These are phyloP conservation scores for Euproctis similis DNA, from an alignment of 2,888 invertebrate genomes.

Conservation along the genomic window DNA sequence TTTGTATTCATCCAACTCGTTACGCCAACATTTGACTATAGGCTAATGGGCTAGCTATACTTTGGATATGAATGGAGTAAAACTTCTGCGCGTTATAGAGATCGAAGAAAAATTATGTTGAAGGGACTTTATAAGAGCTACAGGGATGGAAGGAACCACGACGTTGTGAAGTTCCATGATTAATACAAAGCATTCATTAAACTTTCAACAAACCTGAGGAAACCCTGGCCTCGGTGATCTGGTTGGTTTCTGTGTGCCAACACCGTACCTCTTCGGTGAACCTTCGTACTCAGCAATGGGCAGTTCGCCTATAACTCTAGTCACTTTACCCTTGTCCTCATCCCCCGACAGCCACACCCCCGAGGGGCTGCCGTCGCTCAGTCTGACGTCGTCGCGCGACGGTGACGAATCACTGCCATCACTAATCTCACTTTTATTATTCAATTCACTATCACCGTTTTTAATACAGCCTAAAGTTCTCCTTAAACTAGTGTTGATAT, in stretches of 20 bases:
- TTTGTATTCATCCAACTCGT: too few relatives aligned
- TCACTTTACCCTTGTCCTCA: conserved; percentile 64
- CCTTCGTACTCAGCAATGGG: conserved; percentile 97
- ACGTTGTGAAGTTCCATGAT: too few relatives aligned
- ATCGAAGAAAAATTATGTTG: too few relatives aligned
- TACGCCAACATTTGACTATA: too few relatives aligned
- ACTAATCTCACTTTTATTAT: conserved; percentile 63
- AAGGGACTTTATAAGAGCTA: too few relatives aligned
- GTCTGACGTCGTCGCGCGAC: conserved; percentile 47
- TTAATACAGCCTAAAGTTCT: conserved; percentile 72
- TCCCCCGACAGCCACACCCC: conserved; percentile 53
- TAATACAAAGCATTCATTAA: too few relatives aligned
- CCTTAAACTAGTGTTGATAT: conserved; percentile 67
- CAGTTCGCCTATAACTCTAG: conserved; percentile 85
- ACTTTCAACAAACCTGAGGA: conserved; percentile 81
- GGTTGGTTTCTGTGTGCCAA: conserved; percentile 81
- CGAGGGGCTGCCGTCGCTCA: conserved; percentile 53
- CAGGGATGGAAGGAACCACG: too few relatives aligned
- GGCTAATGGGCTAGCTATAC: too few relatives aligned
- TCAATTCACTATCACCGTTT: conserved; percentile 70
- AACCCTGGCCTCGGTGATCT: conserved; percentile 91
- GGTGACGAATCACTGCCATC: conserved; percentile 53
- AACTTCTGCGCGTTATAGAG: too few relatives aligned
- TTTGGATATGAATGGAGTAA: too few relatives aligned
- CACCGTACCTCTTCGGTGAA: conserved; percentile 90